A percentile compares a stretch with the other conserved stretches of the same genome.
Conservation (phyloP, 2,797 vertebrate species). For the Phoxinus dragarum region DNA sequence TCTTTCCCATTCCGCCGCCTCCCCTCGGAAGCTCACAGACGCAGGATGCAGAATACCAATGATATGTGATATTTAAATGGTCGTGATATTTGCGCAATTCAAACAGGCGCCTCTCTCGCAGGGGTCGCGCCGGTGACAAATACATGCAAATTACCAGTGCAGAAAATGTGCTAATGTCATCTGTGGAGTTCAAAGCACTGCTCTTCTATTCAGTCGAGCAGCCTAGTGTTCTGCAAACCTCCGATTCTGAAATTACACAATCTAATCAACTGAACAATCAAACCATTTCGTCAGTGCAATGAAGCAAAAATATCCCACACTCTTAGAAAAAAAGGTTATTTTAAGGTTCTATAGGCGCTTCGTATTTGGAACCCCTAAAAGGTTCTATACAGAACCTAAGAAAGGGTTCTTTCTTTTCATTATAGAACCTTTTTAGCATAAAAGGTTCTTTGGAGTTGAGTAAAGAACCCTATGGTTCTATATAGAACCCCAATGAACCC, state of each 20-base stretch:
- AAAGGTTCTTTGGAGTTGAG: too few relatives aligned
- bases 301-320: not conserved
- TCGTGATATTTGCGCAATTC: conserved; percentile 77
- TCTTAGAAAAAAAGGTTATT: too few relatives aligned
- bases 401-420: too few relatives aligned
- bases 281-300: not conserved
- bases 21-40: conserved; percentile 40
- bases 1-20: conserved; percentile 28
- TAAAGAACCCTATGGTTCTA: too few relatives aligned
- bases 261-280: not conserved
- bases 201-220: not conserved
- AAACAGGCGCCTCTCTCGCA: conserved; percentile 68
- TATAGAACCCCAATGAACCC: too few relatives aligned
- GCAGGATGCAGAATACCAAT: conserved; percentile 77
- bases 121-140: conserved; percentile 60
- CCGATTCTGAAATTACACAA: conserved; percentile 15
- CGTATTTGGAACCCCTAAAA: too few relatives aligned
- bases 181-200: conserved; percentile 21
- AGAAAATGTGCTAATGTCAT: conserved; percentile 35
- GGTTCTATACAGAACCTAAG: too few relatives aligned
- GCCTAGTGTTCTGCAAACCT: not conserved
- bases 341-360: too few relatives aligned
- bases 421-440: too few relatives aligned
- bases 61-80: conserved; percentile 80
- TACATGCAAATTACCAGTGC: conserved; percentile 51